phyloP scores from a whole-genome alignment of 1,140 invertebrate genomes.

The Zaprionus nigranus region DNA sequence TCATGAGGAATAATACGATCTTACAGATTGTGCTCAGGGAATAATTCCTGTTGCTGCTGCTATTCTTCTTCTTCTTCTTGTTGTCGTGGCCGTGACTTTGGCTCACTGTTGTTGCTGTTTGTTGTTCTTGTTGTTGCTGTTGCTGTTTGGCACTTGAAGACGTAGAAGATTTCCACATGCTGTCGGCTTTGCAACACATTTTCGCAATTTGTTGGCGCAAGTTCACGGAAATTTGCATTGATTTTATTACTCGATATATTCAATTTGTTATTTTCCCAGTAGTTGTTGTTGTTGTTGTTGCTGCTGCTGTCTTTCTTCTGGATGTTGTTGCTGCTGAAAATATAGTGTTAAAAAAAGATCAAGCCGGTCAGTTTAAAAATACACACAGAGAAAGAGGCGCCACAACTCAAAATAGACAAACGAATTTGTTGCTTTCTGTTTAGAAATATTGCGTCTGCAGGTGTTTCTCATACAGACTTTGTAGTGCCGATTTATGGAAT shows the following conservation, averaged over 20 bases:
- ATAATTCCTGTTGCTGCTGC: constrained; percentile 12
- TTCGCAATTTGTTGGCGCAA: constrained; percentile 60
- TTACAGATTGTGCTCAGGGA: constrained; percentile 31
- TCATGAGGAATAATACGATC: constrained; percentile 38
- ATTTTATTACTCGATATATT: constrained; percentile 40
- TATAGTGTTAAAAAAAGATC: constrained; percentile 62
- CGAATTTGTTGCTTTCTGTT: constrained; percentile 52
- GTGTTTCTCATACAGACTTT: constrained; percentile 42
- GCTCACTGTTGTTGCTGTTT: constrained; percentile 23
- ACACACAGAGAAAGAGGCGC: constrained; percentile 44
- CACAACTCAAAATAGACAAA: constrained; percentile 64
- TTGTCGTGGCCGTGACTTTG: constrained; percentile 42
- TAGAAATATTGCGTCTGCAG: constrained; percentile 33
- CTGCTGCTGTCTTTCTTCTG: constrained; percentile 32
- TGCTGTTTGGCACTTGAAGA: constrained; percentile 56
- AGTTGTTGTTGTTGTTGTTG: constrained; percentile 16
- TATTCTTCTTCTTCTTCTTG: background rate
- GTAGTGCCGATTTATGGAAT: constrained; percentile 21
- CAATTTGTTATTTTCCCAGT: constrained; percentile 35
- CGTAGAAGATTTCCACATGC: constrained; percentile 66
- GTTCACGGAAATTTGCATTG: constrained; percentile 72
- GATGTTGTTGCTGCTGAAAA: constrained; percentile 53
- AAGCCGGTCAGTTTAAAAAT: constrained; percentile 78
- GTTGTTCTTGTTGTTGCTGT: constrained; percentile 18
- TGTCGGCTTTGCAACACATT: constrained; percentile 76